Conservation (phyloP, 2,113 vertebrate species). For the Dasyurus viverrinus region DNA sequence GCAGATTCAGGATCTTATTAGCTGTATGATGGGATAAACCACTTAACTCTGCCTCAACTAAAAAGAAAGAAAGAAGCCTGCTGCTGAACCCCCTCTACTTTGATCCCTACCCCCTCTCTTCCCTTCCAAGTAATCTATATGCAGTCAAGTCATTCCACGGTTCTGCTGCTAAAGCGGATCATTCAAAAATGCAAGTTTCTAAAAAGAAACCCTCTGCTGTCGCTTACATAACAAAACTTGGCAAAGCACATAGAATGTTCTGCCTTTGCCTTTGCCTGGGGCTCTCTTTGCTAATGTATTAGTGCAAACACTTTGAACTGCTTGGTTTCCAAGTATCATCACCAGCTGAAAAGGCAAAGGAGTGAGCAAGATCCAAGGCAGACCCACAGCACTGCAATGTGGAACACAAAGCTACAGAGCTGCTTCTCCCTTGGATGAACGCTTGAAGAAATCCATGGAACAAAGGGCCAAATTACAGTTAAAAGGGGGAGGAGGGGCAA, state of each 20-base stretch:
- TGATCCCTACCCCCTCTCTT: constrained; percentile 18
- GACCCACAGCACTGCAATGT: background rate
- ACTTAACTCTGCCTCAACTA: background rate
- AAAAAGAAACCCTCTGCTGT: constrained; percentile 70
- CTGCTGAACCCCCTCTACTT: background rate
- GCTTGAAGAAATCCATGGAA: background rate
- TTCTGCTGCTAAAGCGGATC: constrained; percentile 64
- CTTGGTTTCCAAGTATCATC: constrained; percentile 48
- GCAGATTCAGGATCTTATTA: background rate
- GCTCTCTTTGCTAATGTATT: constrained; percentile 62
- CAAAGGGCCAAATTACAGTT: background rate
- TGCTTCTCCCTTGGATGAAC: background rate
- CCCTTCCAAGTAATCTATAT: constrained; percentile 51
- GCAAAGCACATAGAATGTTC: constrained; percentile 60
- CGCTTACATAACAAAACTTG: constrained; percentile 68
- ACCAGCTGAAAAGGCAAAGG: constrained; percentile 40
- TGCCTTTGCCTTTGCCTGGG: constrained; percentile 60
- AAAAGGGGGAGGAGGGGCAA: background rate
- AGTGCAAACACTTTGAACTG: constrained; percentile 55
- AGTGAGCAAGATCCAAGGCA: constrained; percentile 13
- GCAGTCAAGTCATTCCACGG: constrained; percentile 22
- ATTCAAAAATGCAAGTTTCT: constrained; percentile 42
- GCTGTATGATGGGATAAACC: background rate
- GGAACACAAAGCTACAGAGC: constrained; percentile 9
- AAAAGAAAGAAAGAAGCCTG: background rate